Conservation (phyloP, 92 coral and sea anemone genomes). For the Umimayanthus chanpuru region DNA sequence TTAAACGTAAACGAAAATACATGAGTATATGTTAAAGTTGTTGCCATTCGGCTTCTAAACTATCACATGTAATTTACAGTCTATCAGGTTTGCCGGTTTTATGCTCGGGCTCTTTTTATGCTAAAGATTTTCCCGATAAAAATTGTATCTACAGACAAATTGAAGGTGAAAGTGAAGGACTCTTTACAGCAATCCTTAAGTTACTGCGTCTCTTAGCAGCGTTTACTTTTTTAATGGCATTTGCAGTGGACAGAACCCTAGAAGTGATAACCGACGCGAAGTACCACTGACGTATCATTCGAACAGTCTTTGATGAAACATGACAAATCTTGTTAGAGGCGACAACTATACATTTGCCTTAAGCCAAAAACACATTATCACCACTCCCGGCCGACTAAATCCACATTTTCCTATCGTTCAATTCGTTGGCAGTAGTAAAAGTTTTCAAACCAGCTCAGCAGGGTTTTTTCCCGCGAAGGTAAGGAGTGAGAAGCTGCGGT, state of each 20-base stretch:
- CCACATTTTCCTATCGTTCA: background rate
- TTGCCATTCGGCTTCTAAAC: background rate
- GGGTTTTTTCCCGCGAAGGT: background rate
- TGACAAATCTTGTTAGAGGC: conserved; percentile 90
- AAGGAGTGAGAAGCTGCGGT: background rate
- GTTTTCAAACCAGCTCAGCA: background rate
- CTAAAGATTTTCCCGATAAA: background rate
- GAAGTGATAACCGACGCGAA: conserved; percentile 6
- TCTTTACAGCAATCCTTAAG: too few species aligned
- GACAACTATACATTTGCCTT: conserved; percentile 49
- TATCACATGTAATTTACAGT: background rate
- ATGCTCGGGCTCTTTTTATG: background rate
- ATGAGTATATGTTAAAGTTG: background rate
- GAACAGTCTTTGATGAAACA: conserved; percentile 57
- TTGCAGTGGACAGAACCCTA: background rate
- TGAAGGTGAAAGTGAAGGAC: background rate
- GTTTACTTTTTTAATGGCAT: conserved; percentile 2
- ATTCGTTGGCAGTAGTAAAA: conserved; percentile 8
- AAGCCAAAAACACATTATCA: conserved; percentile 41
- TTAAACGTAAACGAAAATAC: conserved; percentile 16
- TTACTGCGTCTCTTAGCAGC: background rate
- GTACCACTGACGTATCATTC: background rate
- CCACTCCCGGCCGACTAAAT: background rate
- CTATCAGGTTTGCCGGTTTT: background rate
- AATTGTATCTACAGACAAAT: background rate